A percentile compares a stretch with the other conserved stretches of the same genome.
Conservation (phyloP, 2,888 invertebrate species). For the Acheta domesticus region DNA sequence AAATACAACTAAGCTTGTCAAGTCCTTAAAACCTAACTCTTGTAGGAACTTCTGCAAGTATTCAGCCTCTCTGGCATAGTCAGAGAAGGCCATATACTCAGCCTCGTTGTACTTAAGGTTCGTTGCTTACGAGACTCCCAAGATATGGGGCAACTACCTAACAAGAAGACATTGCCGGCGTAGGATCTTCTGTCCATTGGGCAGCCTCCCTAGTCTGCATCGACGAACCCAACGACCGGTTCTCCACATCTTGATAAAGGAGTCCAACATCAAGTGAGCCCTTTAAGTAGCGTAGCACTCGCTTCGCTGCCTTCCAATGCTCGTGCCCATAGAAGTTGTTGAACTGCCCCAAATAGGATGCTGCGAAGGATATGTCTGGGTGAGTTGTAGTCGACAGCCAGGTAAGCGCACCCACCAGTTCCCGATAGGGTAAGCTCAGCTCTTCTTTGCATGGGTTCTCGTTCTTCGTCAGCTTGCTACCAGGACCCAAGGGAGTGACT, state of each 20-base stretch:
- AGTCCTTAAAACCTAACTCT: not conserved
- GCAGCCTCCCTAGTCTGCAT: constrained; percentile 35
- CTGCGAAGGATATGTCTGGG: not conserved
- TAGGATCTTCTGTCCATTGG: constrained; percentile 41
- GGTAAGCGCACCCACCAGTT: no score
- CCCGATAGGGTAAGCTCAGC: no score
- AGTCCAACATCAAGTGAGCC: constrained; percentile 35
- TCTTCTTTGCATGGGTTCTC: no score
- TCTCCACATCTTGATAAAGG: no score
- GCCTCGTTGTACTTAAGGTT: constrained; percentile 38
- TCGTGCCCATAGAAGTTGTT: not conserved
- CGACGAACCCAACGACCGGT: constrained; percentile 38
- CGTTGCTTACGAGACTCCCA: constrained; percentile 27
- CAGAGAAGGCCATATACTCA: constrained; percentile 30
- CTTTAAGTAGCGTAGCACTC: constrained; percentile 42
- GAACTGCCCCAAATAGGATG: not conserved
- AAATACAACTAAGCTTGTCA: no score
- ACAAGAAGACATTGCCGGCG: constrained; percentile 37
- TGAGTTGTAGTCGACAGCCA: not conserved
- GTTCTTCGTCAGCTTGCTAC: no score
- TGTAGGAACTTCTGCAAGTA: constrained; percentile 32
- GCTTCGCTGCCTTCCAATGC: constrained; percentile 42
- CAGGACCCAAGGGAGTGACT: no score
- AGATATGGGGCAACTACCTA: constrained; percentile 12
- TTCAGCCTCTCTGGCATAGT: constrained; percentile 25